Percentiles rank a stretch among this genome's conserved stretches.
Conservation (phyloP, 2,113 vertebrate species). For the Athene cunicularia region DNA sequence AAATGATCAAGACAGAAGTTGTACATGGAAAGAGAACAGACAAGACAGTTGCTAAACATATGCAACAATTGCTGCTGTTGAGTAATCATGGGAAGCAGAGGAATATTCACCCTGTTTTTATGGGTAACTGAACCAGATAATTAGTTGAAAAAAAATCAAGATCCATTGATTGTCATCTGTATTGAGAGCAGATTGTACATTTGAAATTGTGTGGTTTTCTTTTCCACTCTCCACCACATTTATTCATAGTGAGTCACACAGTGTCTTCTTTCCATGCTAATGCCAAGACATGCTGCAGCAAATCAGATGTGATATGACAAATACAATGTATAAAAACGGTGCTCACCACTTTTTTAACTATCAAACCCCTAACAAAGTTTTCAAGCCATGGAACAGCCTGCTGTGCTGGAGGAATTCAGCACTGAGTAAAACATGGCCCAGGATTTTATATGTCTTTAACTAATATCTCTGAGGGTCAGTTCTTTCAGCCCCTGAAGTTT, state of each 20-base stretch:
- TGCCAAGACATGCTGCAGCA: neutral
- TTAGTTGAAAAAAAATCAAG: neutral
- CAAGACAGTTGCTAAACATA: neutral
- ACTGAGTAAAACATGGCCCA: neutral
- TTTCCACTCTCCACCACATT: neutral
- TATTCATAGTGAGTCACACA: neutral
- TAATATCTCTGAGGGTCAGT: neutral
- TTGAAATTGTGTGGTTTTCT: neutral
- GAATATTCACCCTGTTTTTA: neutral
- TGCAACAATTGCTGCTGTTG: neutral
- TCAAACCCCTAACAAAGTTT: neutral
- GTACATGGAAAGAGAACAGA: neutral
- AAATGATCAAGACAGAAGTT: neutral
- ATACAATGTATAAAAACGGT: neutral
- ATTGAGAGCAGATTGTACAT: neutral
- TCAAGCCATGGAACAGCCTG: neutral
- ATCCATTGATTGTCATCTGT: neutral
- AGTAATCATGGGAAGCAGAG: neutral
- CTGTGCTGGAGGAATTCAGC: neutral
- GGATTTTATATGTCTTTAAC: neutral
- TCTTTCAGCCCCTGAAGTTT: neutral
- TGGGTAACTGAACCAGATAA: neutral
- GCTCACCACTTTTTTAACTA: neutral
- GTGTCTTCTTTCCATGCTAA: neutral
- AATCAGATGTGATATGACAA: neutral